Evolutionary conservation across 2,888 invertebrate species (phyloP), one percentile per base, ranked within the genome.

Genomic region (Eristalinus sepulchralis): DNA sequence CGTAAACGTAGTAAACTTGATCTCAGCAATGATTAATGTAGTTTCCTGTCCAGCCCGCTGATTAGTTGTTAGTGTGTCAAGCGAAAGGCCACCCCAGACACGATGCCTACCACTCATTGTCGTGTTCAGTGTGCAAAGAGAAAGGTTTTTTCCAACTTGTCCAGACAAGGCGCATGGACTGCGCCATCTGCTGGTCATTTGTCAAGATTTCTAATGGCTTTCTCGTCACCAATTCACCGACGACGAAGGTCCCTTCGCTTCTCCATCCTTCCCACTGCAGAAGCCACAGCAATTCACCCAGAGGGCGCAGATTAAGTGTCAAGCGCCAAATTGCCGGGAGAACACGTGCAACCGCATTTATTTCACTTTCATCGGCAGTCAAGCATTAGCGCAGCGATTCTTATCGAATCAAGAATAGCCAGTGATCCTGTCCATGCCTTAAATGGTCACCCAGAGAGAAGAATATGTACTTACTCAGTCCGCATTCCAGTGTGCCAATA

Each of bases 351-450:
- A 71, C 53, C n/a, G 33, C 64, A 64, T 63, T 73, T 78, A 70
- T 70, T 84, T 81, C 81, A 85, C 72, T 85, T 77, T 81, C 84
- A 72, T 81, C 67, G 27, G n/a, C 20, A 47, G 24, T 33, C 68
- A 47, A 27, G 27, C 27, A 27, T 2, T 27, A 5, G 27, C 27
- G 57, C 60, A 71, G 36, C 71, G 57, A n/a, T 62, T 55, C 34
- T 71, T 76, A 72, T 76, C 57, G 20, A 72, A 68, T 72, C 67
- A 77, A 73, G 36, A 63, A 47, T 67, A 66, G 75, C 70, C 39
- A 57, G 59, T 55, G 62, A 36, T 36, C 81, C 76, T 84, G 76
- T 47, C 76, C 71, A 39, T 27, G 22, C 76, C 80, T 53, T 81
- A 76, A 72, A 76, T 80, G 76, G 80, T 17, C 36, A 8, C 47